Conservation (phyloP, 2,797 vertebrate genomes). For the Poeciliopsis presidionis region DNA sequence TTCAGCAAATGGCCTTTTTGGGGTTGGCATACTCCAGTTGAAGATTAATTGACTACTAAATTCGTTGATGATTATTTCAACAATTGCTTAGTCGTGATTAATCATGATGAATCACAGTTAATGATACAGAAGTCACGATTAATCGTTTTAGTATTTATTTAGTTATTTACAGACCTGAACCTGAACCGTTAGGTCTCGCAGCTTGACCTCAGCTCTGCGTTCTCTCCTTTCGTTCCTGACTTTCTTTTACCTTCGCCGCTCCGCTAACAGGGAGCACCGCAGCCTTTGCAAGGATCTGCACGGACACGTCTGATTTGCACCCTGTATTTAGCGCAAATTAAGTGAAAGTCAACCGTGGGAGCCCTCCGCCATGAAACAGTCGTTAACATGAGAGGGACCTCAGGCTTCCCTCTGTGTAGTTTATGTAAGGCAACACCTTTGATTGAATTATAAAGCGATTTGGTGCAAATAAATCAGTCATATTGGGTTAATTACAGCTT, state of each 20-base stretch:
- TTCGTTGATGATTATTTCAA: too few relatives aligned
- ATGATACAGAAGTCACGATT: too few relatives aligned
- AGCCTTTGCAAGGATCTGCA: slow-evolving; percentile 65
- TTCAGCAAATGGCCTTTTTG: too few relatives aligned
- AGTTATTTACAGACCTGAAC: too few relatives aligned
- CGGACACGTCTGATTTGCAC: slow-evolving; percentile 64
- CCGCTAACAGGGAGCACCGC: slow-evolving; percentile 44
- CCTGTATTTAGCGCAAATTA: slow-evolving; percentile 59
- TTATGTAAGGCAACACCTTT: slow-evolving; percentile 7
- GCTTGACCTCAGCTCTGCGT: too few relatives aligned
- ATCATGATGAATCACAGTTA: too few relatives aligned
- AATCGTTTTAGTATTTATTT: too few relatives aligned
- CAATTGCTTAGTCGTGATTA: too few relatives aligned
- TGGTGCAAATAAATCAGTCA: slow-evolving; percentile 53
- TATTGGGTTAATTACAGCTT: slow-evolving; percentile 64
- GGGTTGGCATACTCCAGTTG: too few relatives aligned
- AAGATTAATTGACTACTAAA: too few relatives aligned
- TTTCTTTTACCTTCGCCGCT: slow-evolving; percentile 21
- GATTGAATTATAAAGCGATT: slow-evolving; percentile 34
- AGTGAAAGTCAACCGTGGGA: slow-evolving; percentile 54
- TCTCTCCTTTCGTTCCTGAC: too few relatives aligned
- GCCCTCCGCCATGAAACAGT: slow-evolving; percentile 20
- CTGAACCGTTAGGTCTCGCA: too few relatives aligned
- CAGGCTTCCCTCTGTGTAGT: slow-evolving; percentile 5
- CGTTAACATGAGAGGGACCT: background rate